Evolutionary conservation across 2,797 vertebrate species (phyloP).

Genomic region (Atherinosoma microstoma): DNA sequence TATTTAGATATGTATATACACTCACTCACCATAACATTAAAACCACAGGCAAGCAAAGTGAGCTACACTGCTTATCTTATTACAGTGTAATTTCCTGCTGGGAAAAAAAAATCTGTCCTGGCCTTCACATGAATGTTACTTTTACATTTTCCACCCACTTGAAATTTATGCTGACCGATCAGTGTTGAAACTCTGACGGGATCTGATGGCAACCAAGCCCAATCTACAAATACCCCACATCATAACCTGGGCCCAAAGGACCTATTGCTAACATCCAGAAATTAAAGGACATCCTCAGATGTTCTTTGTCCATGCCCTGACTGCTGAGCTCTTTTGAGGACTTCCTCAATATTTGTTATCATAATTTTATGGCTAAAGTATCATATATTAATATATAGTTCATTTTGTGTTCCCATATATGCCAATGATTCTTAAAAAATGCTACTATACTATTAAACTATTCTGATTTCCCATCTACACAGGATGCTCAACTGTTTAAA

Average conservation of each 20-base stretch:
- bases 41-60: no score
- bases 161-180: no score
- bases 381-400: background rate
- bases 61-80: no score
- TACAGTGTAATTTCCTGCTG: no score
- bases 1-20: background rate
- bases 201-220: background rate
- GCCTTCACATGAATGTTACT: no score
- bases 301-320: background rate
- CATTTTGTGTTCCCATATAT: background rate
- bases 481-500: background rate
- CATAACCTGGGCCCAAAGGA: no score
- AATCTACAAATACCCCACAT: background rate
- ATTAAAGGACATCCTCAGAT: background rate
- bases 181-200: no score
- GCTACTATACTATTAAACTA: background rate
- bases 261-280: no score
- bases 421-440: background rate
- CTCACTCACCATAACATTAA: background rate
- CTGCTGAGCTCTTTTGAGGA: background rate
- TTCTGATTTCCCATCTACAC: background rate
- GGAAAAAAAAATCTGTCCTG: no score
- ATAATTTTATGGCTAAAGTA: background rate
- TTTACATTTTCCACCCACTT: no score
- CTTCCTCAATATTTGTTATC: background rate